Percentiles rank a stretch among this genome's conserved stretches.
These are phyloP conservation scores for Urophycis tenuis DNA, from an alignment of 2,797 vertebrate genomes.

Conservation along the genomic window DNA sequence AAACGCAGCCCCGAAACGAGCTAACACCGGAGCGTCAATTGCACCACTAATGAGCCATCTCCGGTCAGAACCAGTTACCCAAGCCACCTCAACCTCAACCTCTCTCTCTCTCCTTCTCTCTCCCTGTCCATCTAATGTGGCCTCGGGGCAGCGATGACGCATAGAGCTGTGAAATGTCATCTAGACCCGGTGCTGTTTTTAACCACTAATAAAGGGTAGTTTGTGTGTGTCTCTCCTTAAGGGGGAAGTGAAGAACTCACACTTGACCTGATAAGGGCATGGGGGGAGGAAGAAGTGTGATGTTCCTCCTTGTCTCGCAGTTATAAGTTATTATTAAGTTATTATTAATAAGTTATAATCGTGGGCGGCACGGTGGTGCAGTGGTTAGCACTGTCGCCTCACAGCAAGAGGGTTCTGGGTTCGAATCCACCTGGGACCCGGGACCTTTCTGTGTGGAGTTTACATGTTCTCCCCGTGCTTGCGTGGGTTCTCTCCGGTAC, in stretches of 20 bases:
- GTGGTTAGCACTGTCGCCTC: too few relatives aligned
- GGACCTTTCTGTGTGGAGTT: too few relatives aligned
- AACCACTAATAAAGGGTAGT: neutral
- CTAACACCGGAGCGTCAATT: slow-evolving; percentile 13
- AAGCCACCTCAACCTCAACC: neutral
- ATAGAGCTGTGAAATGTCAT: slow-evolving; percentile 23
- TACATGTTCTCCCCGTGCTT: too few relatives aligned
- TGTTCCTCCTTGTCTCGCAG: neutral
- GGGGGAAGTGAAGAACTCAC: neutral
- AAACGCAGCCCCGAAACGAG: neutral
- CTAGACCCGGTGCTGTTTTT: slow-evolving; percentile 4
- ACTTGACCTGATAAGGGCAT: neutral
- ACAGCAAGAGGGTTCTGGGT: too few relatives aligned
- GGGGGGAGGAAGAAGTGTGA: neutral
- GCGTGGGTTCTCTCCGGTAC: too few relatives aligned
- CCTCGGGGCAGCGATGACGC: neutral
- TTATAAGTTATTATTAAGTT: too few relatives aligned
- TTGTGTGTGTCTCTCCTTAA: neutral
- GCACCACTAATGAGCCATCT: slow-evolving; percentile 32
- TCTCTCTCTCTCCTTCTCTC: neutral
- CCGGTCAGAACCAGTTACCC: slow-evolving; percentile 14
- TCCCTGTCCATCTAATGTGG: neutral
- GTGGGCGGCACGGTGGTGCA: too few relatives aligned
- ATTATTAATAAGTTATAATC: too few relatives aligned
- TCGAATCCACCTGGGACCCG: too few relatives aligned